Evolutionary conservation across 2,113 vertebrate species (phyloP).

Genomic region (Seriola aureovittata): DNA sequence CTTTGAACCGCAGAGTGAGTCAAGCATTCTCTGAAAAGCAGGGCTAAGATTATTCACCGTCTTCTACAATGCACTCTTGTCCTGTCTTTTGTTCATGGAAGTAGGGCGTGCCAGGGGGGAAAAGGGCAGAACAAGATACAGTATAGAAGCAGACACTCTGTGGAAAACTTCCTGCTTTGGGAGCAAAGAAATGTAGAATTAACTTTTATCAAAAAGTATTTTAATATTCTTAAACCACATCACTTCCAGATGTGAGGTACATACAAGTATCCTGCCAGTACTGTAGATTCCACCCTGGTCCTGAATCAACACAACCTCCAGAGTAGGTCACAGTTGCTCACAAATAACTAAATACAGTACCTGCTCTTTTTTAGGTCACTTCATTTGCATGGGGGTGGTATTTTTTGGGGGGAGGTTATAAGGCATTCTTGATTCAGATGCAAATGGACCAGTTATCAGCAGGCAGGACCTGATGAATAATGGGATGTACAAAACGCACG

Average conservation of each 20-base stretch:
- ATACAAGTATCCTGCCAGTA: slow-evolving; percentile 1
- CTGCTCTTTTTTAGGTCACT: slow-evolving; percentile 82
- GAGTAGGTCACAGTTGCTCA: slow-evolving; percentile 56
- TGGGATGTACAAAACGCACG: slow-evolving; percentile 78
- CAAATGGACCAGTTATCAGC: slow-evolving; percentile 85
- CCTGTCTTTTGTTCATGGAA: slow-evolving; percentile 66
- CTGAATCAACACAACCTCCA: slow-evolving; percentile 42
- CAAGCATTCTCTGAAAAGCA: slow-evolving; percentile 52
- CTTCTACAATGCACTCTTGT: slow-evolving; percentile 49
- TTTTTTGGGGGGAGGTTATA: slow-evolving; percentile 67
- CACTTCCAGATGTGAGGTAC: slow-evolving; percentile 21
- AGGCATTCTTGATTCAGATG: slow-evolving; percentile 85
- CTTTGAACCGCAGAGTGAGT: slow-evolving; percentile 63
- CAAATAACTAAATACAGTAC: slow-evolving; percentile 69
- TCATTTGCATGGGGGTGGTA: slow-evolving; percentile 76
- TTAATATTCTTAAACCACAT: neutral
- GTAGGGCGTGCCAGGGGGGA: slow-evolving; percentile 57
- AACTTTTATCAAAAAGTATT: slow-evolving; percentile 13
- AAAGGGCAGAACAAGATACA: slow-evolving; percentile 34
- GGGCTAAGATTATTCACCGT: slow-evolving; percentile 52
- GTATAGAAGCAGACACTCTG: slow-evolving; percentile 12
- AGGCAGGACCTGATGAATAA: slow-evolving; percentile 82
- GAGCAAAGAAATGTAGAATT: slow-evolving; percentile 14
- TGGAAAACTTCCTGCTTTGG: slow-evolving; percentile 18
- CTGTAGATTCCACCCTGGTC: slow-evolving; percentile 12